Evolutionary conservation across 2,888 invertebrate genomes (phyloP).

Genomic region (Drepana falcataria): DNA sequence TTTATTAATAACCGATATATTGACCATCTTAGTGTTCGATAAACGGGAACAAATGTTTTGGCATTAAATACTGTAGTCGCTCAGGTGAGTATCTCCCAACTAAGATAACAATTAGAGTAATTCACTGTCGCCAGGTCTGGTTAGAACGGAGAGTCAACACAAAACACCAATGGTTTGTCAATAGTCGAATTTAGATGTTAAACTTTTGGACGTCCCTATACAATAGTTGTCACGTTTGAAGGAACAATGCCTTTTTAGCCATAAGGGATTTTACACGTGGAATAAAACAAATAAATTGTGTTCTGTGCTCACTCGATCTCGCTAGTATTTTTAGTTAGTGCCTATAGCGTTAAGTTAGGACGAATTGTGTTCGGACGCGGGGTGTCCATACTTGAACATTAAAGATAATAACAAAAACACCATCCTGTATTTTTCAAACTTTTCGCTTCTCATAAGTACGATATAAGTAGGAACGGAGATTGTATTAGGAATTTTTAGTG

Average conservation of each 20-base stretch:
- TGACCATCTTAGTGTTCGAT: too few relatives aligned
- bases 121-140: conserved; percentile 9
- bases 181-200: conserved; percentile 39
- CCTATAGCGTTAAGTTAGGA: conserved; percentile 70
- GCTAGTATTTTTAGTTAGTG: conserved; percentile 76
- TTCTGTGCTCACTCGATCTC: conserved; percentile 77
- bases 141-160: conserved; percentile 1
- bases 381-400: conserved; percentile 34
- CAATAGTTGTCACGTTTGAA: conserved; percentile 51
- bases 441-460: conserved; percentile 33
- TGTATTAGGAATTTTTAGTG: conserved; percentile 45
- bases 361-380: conserved; percentile 59
- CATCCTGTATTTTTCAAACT: conserved; percentile 32
- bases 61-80: too few relatives aligned
- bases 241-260: conserved; percentile 63
- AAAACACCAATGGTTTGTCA: conserved; percentile 40
- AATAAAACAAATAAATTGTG: conserved; percentile 50
- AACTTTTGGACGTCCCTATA: conserved; percentile 60
- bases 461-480: conserved; percentile 34
- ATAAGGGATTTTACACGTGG: conserved; percentile 57
- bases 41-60: too few relatives aligned
- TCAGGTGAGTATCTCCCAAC: too few relatives aligned
- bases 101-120: too few relatives aligned
- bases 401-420: conserved; percentile 26
- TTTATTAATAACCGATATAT: too few relatives aligned